These are phyloP conservation scores for roundworm (Caenorhabditis elegans) DNA, from an alignment of 1,140 invertebrate genomes.

Conservation along the genomic window DNA sequence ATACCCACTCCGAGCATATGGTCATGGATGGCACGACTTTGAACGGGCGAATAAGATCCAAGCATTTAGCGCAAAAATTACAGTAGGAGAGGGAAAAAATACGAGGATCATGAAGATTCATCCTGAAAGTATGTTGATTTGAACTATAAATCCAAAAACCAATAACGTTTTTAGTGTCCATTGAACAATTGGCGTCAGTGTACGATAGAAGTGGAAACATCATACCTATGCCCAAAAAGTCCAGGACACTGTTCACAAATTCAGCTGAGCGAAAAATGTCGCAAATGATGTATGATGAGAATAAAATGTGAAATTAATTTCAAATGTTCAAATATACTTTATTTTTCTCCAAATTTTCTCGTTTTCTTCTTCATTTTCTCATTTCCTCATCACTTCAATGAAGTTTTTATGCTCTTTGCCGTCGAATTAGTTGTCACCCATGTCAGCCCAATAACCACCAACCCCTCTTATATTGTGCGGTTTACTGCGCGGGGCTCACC, in stretches of 20 bases:
- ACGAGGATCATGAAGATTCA: constrained; percentile 9
- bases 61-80: neutral
- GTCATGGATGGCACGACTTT: constrained; percentile 47
- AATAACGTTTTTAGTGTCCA: constrained; percentile 38
- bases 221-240: neutral
- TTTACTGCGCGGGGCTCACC: no score
- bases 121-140: neutral
- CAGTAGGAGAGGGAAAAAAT: constrained; percentile 12
- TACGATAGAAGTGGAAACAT: constrained; percentile 42
- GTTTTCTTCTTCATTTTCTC: neutral
- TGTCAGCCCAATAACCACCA: neutral
- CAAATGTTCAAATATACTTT: neutral
- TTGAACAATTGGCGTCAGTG: constrained; percentile 45
- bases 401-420: neutral
- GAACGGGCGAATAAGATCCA: neutral
- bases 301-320: neutral
- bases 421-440: neutral
- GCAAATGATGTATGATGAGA: neutral
- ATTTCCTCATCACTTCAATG: neutral
- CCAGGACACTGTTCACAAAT: neutral
- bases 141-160: no score
- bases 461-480: no score
- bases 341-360: no score
- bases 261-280: neutral
- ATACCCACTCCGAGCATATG: constrained; percentile 49